A percentile compares a stretch with the other conserved stretches of the same genome.
phyloP scores from a whole-genome alignment of 2,113 vertebrate species.

The Ochotona curzoniae region DNA sequence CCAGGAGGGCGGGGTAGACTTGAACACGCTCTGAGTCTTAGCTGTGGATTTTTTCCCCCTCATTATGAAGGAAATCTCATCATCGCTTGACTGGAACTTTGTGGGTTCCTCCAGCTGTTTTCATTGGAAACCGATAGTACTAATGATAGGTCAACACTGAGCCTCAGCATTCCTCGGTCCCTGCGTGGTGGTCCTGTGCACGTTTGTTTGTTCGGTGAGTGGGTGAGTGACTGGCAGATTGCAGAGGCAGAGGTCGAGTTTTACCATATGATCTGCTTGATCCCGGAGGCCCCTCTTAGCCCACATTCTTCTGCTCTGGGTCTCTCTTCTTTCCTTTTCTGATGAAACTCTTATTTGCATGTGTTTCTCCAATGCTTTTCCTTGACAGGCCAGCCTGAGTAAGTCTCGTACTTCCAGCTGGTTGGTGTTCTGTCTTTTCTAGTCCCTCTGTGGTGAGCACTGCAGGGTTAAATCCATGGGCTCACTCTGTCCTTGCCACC shows the following conservation, averaged over 20 bases:
- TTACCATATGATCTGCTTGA: background rate
- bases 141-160: background rate
- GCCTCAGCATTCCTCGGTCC: background rate
- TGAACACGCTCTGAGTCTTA: background rate
- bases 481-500: background rate
- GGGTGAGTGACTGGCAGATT: background rate
- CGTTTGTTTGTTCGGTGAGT: background rate
- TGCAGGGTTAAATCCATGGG: background rate
- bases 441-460: background rate
- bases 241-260: background rate
- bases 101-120: background rate
- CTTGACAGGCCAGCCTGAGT: background rate
- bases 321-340: background rate
- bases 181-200: background rate
- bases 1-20: background rate
- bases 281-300: background rate
- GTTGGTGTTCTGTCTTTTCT: background rate
- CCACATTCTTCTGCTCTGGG: background rate
- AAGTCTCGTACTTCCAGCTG: fast-evolving
- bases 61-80: background rate
- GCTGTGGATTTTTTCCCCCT: background rate
- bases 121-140: background rate
- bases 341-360: fast-evolving
- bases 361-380: fast-evolving
- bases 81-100: background rate